Conservation (phyloP, 2,888 invertebrate genomes). For the Boloria selene region DNA sequence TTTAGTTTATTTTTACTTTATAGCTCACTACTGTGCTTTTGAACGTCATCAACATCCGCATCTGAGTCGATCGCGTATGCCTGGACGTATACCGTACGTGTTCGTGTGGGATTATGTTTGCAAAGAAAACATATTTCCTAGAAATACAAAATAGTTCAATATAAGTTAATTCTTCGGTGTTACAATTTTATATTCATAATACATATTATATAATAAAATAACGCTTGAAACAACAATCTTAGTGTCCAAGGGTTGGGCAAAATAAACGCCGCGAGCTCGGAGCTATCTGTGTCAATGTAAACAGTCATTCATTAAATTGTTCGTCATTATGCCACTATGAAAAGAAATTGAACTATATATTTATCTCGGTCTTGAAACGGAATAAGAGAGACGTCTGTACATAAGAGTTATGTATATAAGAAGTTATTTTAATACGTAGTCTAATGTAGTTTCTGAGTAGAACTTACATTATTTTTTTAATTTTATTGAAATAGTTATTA, state of each 20-base stretch:
- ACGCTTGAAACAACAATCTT: not conserved
- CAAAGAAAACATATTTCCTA: too few relatives aligned
- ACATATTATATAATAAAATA: too few relatives aligned
- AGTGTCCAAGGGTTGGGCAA: constrained; percentile 16
- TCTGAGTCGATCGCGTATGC: not conserved
- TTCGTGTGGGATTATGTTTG: not conserved
- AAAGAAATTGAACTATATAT: not conserved
- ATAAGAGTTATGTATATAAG: too few relatives aligned
- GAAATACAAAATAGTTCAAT: too few relatives aligned
- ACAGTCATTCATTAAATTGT: constrained; percentile 18
- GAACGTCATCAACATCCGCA: not conserved
- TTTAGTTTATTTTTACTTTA: constrained; percentile 15
- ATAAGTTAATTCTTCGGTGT: too few relatives aligned
- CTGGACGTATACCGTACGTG: not conserved
- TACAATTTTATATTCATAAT: too few relatives aligned
- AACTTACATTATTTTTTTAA: too few relatives aligned
- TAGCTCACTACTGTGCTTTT: not conserved
- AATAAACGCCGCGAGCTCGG: not conserved
- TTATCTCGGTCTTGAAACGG: too few relatives aligned
- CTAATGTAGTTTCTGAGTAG: too few relatives aligned
- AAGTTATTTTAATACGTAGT: too few relatives aligned
- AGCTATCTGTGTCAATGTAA: constrained; percentile 21
- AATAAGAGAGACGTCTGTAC: not conserved
- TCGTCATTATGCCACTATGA: not conserved
- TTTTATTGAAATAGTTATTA: too few relatives aligned